Evolutionary conservation across 1,140 invertebrate species (phyloP).

Genomic region (Plectrocnemia conspersa): DNA sequence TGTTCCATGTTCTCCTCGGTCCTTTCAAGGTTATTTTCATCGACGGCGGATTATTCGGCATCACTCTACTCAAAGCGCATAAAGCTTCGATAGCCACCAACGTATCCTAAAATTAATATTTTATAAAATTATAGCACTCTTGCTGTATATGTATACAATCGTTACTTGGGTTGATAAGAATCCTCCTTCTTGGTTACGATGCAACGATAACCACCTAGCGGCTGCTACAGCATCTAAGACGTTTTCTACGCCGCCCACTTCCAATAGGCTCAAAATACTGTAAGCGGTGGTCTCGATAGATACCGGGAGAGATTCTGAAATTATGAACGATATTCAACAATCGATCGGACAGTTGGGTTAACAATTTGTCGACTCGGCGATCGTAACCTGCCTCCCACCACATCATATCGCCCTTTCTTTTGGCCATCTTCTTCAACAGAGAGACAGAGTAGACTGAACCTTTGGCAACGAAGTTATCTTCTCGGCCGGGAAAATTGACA

Average conservation of each 20-base stretch:
- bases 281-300: conserved; percentile 70
- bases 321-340: neutral
- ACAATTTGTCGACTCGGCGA: too few species aligned
- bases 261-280: conserved; percentile 56
- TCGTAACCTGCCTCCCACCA: conserved; percentile 51
- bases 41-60: conserved; percentile 32
- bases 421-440: conserved; percentile 38
- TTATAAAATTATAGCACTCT: neutral
- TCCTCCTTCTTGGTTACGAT: conserved; percentile 64
- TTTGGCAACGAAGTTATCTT: too few species aligned
- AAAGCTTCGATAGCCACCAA: conserved; percentile 62
- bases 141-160: conserved; percentile 7
- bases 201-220: conserved; percentile 63
- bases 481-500: too few species aligned
- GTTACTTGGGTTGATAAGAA: conserved; percentile 60
- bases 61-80: conserved; percentile 36
- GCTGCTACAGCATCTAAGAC: conserved; percentile 52
- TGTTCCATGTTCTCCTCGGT: conserved; percentile 18
- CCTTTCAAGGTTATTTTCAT: conserved; percentile 37
- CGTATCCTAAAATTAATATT: conserved; percentile 53
- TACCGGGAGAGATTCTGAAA: conserved; percentile 40
- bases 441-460: conserved; percentile 29
- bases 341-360: too few species aligned
- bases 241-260: conserved; percentile 51
- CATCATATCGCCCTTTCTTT: conserved; percentile 39